A percentile compares a stretch with the other conserved stretches of the same genome.
These are phyloP conservation scores for Drosophila parthenogenetica DNA, from an alignment of 2,888 invertebrate genomes.

Conservation along the genomic window DNA sequence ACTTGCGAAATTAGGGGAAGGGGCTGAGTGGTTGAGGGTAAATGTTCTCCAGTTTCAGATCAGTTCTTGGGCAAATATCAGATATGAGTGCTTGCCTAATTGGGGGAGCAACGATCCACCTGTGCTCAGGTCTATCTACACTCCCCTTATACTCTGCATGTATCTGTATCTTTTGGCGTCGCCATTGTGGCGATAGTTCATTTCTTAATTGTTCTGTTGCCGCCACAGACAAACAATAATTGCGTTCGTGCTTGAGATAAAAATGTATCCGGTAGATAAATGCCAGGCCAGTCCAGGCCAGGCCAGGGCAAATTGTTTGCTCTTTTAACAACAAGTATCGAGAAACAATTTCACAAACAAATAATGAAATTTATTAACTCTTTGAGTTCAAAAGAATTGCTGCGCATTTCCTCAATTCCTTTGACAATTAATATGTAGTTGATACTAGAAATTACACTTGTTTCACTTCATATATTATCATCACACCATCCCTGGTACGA, in stretches of 20 bases:
- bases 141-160: slow-evolving; percentile 4
- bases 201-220: slow-evolving; percentile 74
- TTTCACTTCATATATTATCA: slow-evolving; percentile 57
- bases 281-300: slow-evolving; percentile 51
- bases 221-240: slow-evolving; percentile 67
- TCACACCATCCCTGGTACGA: slow-evolving; percentile 34
- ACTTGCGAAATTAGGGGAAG: slow-evolving; percentile 45
- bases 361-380: slow-evolving; percentile 72
- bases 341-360: slow-evolving; percentile 70
- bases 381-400: slow-evolving; percentile 74
- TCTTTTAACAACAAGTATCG: slow-evolving; percentile 37
- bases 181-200: slow-evolving; percentile 68
- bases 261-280: slow-evolving; percentile 79
- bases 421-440: slow-evolving; percentile 70
- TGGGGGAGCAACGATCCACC: slow-evolving; percentile 53
- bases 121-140: slow-evolving; percentile 46
- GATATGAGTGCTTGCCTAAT: slow-evolving; percentile 57
- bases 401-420: slow-evolving; percentile 75
- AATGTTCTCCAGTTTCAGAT: slow-evolving; percentile 46
- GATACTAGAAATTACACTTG: slow-evolving; percentile 39
- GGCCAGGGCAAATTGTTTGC: slow-evolving; percentile 57
- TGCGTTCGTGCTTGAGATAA: slow-evolving; percentile 70
- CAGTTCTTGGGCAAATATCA: slow-evolving; percentile 67
- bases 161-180: slow-evolving; percentile 39
- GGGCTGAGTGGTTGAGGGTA: too few species aligned